phyloP scores from a whole-genome alignment of 1,140 invertebrate species.

The Pachypsylla venusta region DNA sequence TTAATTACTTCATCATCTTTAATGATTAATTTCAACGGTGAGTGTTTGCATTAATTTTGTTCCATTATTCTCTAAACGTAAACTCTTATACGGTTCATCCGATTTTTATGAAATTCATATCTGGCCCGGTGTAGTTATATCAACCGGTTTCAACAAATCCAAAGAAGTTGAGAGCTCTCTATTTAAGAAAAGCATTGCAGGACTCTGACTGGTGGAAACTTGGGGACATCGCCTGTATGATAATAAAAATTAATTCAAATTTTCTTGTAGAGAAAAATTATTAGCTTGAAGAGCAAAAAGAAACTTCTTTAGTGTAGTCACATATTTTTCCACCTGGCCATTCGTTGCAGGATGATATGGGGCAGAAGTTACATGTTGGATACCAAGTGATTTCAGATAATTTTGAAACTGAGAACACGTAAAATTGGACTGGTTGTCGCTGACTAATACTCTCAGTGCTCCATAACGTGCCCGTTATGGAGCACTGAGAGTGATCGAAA shows the following conservation, averaged over 20 bases:
- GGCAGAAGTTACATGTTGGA: constrained; percentile 20
- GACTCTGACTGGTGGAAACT: constrained; percentile 5
- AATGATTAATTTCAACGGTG: no score
- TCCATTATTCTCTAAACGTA: no score
- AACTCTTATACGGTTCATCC: no score
- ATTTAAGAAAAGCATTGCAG: constrained; percentile 16
- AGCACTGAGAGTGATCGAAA: no score
- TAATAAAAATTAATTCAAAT: constrained; percentile 19
- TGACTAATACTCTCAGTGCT: constrained; percentile 19
- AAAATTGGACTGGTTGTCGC: constrained; percentile 26
- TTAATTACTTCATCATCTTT: no score
- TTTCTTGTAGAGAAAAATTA: constrained; percentile 6
- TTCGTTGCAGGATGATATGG: constrained; percentile 22
- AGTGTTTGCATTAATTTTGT: no score
- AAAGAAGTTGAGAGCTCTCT: background rate
- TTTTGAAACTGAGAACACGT: constrained; percentile 21
- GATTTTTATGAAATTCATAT: no score
- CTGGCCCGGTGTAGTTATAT: no score
- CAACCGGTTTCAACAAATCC: background rate
- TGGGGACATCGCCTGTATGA: constrained; percentile 18
- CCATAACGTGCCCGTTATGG: constrained; percentile 24
- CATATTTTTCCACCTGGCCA: constrained; percentile 22
- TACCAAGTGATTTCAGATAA: constrained; percentile 20
- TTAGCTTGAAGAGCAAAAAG: constrained; percentile 14
- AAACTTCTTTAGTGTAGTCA: constrained; percentile 21